A percentile compares a stretch with the other conserved stretches of the same genome.
Evolutionary conservation across 1,140 invertebrate genomes (phyloP).

Genomic region (Drosophila mayri): DNA sequence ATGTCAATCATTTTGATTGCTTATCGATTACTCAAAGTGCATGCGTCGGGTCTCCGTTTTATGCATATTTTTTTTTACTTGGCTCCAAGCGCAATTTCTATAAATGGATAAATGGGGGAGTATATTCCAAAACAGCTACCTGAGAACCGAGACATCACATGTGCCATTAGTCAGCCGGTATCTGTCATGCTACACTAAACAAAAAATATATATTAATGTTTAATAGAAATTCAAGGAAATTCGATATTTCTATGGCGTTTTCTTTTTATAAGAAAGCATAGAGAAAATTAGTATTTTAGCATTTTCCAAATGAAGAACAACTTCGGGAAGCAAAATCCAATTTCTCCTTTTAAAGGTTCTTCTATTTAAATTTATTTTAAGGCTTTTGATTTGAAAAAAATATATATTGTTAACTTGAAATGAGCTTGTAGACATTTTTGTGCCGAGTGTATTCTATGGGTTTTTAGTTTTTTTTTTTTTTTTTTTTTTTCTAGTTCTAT

Average conservation of each 20-base stretch:
- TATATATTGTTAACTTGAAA: too few species aligned
- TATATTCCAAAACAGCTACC: conserved; percentile 9
- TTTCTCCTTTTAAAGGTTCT: too few species aligned
- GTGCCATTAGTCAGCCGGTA: conserved; percentile 25
- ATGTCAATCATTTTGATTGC: conserved; percentile 40
- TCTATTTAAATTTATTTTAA: too few species aligned
- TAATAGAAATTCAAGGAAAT: too few species aligned
- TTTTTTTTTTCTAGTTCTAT: conserved; percentile 36
- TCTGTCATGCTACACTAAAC: conserved; percentile 1
- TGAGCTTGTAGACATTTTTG: not conserved
- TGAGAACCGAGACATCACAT: conserved; percentile 3
- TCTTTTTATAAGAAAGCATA: too few species aligned
- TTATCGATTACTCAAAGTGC: conserved; percentile 62
- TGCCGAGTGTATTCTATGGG: not conserved
- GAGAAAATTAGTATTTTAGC: too few species aligned
- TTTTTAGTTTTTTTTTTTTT: conserved; percentile 11
- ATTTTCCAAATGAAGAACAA: too few species aligned
- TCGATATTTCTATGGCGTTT: not conserved
- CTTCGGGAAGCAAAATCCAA: too few species aligned
- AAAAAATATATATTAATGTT: not conserved
- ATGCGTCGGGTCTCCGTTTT: conserved; percentile 20
- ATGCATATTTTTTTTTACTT: not conserved
- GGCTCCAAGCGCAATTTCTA: conserved; percentile 23
- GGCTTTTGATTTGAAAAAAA: too few species aligned
- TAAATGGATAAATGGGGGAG: conserved; percentile 22